These are phyloP conservation scores for Pyralis farinalis DNA, from an alignment of 2,888 invertebrate genomes.

Conservation along the genomic window DNA sequence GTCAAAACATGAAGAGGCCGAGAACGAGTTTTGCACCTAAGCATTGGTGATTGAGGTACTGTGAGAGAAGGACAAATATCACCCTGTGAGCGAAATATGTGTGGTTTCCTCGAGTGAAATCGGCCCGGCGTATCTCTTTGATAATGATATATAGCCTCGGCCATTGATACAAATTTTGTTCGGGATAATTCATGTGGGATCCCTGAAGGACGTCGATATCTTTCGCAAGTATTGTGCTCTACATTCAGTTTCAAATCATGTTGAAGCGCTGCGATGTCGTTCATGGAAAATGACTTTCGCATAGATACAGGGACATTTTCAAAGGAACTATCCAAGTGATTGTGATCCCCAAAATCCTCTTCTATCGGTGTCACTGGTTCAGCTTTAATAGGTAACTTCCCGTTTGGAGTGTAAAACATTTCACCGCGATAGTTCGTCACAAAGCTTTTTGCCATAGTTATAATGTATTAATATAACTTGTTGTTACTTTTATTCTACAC, in stretches of 20 bases:
- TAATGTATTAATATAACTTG: neutral
- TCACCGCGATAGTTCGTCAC: constrained; percentile 65
- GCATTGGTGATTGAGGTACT: constrained; percentile 74
- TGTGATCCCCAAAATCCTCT: constrained; percentile 55
- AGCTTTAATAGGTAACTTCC: constrained; percentile 47
- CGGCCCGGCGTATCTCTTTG: constrained; percentile 82
- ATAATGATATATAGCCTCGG: constrained; percentile 79
- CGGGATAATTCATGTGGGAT: constrained; percentile 45
- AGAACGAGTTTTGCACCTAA: constrained; percentile 76
- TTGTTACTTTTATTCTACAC: constrained; percentile 14
- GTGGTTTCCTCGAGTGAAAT: constrained; percentile 60
- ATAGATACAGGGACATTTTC: constrained; percentile 42
- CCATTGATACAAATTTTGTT: constrained; percentile 80
- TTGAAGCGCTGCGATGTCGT: constrained; percentile 48
- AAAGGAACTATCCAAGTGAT: constrained; percentile 42
- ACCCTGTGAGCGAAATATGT: constrained; percentile 41
- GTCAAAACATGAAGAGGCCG: constrained; percentile 78
- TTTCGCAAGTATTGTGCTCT: constrained; percentile 33
- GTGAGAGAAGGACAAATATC: constrained; percentile 48
- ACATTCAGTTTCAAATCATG: constrained; percentile 41
- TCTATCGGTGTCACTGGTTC: constrained; percentile 59
- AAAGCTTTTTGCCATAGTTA: constrained; percentile 53
- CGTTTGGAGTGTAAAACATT: constrained; percentile 45
- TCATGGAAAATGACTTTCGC: constrained; percentile 67
- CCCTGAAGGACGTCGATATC: constrained; percentile 37